Evolutionary conservation across 1,140 invertebrate species (phyloP), one percentile per base, ranked within the genome.

Genomic region (Delia radicum): DNA sequence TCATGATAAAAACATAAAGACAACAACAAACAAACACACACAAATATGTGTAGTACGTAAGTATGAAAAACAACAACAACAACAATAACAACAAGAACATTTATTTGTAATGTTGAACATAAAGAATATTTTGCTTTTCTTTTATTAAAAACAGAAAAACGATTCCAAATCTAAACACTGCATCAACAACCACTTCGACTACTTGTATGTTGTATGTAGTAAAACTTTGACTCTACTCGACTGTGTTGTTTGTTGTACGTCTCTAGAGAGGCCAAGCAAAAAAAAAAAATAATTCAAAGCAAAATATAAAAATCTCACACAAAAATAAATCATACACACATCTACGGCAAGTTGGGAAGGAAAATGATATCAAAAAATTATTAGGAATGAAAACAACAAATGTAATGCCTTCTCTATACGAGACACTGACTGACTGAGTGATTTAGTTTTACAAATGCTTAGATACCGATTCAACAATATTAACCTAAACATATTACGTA

Each of bases 381-480:
- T 55, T 55, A 55, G 48, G 24, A 55, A 24, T 55, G 24, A 55
- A 55, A 55, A 55, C n/a, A 55, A 55, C 48, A 55, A 55, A 55
- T 55, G 48, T 55, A 55, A 55, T 55, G 48, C n/a, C 18, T 55
- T 55, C 18, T 21, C 3, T 18, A 55, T 55, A 55, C 18, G n/a
- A 55, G 48, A 55, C 48, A 55, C 48, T 55, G 48, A 55, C 48
- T 55, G 18, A 55, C 48, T 55, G 48, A 55, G 48, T 55, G 48
- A 55, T 55, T 55, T 55, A 55, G 48, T 55, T 55, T 55, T 55
- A 55, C 48, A 55, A 55, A 55, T 21, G n/a, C n/a, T 21, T 21
- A 55, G 48, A 55, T 21, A 55, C n/a, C 18, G 18, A 55, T 55
- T 24, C 48, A 55, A 55, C n/a, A 55, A 8, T 33, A 33, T 12